These are phyloP conservation scores for Varanus komodoensis DNA, from an alignment of 2,113 vertebrate genomes.

Conservation along the genomic window DNA sequence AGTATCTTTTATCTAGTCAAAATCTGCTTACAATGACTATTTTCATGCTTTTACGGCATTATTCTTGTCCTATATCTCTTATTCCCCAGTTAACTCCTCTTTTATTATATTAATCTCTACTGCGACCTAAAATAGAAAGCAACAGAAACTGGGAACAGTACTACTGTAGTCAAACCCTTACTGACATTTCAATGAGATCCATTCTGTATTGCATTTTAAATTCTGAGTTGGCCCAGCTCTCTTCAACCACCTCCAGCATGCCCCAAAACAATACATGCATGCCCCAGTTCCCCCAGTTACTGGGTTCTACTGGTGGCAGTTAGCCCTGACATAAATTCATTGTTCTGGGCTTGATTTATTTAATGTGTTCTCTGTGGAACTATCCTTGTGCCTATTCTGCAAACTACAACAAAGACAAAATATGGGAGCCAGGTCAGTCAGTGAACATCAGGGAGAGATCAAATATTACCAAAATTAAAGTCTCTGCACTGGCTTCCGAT, in stretches of 20 bases:
- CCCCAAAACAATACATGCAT: neutral
- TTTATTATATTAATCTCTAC: neutral
- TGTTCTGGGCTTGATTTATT: too few species aligned
- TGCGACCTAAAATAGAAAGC: conserved; percentile 41
- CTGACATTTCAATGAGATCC: conserved; percentile 36
- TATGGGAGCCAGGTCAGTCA: too few species aligned
- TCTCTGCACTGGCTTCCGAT: too few species aligned
- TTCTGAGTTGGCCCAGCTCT: neutral
- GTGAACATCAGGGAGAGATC: too few species aligned
- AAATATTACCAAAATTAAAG: too few species aligned
- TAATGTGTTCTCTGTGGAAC: too few species aligned
- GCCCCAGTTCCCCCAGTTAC: too few species aligned
- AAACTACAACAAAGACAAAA: too few species aligned
- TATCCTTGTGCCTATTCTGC: too few species aligned
- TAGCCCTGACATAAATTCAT: too few species aligned
- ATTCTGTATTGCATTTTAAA: neutral
- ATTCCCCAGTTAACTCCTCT: conserved; percentile 20
- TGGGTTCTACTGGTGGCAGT: too few species aligned
- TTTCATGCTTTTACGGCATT: conserved; percentile 48
- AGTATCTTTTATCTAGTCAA: conserved; percentile 16
- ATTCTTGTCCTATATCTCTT: conserved; percentile 19
- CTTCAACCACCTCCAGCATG: neutral
- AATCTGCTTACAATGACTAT: neutral
- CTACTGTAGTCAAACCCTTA: conserved; percentile 17
- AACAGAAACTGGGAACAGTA: conserved; percentile 14